A percentile compares a stretch with the other conserved stretches of the same genome.
Evolutionary conservation across 2,797 vertebrate genomes (phyloP).

Genomic region (Coracias cyanogaster): DNA sequence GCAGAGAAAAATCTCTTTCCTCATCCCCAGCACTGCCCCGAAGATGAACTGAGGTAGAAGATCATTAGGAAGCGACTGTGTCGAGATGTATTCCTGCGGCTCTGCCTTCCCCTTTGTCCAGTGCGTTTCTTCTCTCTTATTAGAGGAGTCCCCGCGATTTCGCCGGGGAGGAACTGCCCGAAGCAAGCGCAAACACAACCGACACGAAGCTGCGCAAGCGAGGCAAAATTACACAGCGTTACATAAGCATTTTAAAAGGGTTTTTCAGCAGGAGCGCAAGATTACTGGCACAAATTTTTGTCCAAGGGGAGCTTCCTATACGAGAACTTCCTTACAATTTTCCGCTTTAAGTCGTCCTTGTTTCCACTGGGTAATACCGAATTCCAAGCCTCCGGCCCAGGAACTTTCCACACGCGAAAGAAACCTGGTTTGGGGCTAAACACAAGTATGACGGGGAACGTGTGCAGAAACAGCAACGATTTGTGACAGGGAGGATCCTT

Average conservation of each 20-base stretch:
- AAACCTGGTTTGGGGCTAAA: not conserved
- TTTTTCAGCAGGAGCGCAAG: not conserved
- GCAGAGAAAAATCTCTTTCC: not conserved
- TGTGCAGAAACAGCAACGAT: rapidly evolving
- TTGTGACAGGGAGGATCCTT: not conserved
- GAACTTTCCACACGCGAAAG: rapidly evolving
- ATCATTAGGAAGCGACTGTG: not conserved
- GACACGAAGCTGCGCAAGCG: not conserved
- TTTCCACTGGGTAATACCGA: not conserved
- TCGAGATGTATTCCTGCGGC: rapidly evolving
- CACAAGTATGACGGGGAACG: not conserved
- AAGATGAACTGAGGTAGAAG: not conserved
- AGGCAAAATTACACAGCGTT: rapidly evolving
- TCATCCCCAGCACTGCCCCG: not conserved
- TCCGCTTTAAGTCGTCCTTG: rapidly evolving
- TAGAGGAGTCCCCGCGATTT: rapidly evolving
- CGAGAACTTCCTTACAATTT: not conserved
- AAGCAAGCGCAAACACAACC: not conserved
- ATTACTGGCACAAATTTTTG: not conserved
- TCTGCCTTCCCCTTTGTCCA: not conserved
- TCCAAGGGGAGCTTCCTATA: not conserved
- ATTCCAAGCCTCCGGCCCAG: not conserved
- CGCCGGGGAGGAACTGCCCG: not conserved
- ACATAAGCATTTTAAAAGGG: not conserved
- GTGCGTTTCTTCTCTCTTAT: rapidly evolving